These are phyloP conservation scores for Ctenodactylus gundi DNA, from an alignment of 2,113 vertebrate genomes.

Conservation along the genomic window DNA sequence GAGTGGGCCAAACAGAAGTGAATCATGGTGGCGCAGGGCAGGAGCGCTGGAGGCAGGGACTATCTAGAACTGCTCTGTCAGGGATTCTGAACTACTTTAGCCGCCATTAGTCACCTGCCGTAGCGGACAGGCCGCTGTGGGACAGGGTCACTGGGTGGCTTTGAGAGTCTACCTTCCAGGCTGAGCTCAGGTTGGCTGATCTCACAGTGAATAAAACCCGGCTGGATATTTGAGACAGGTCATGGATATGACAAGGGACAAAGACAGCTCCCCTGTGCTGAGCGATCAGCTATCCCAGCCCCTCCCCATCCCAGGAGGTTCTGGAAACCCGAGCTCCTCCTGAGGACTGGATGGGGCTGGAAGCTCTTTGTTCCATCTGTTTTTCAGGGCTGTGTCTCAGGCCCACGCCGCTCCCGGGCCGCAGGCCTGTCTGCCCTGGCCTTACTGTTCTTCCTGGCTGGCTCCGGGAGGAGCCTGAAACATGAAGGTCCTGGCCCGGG, in stretches of 20 bases:
- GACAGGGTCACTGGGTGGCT: neutral
- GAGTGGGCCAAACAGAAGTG: constrained; percentile 73
- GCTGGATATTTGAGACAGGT: constrained; percentile 30
- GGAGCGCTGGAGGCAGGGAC: neutral
- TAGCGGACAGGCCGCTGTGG: too few relatives aligned
- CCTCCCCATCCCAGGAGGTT: neutral
- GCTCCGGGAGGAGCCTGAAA: too few relatives aligned
- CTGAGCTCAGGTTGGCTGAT: neutral
- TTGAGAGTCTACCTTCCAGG: neutral
- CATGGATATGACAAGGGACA: neutral
- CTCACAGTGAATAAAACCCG: too few relatives aligned
- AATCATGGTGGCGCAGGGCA: constrained; percentile 46
- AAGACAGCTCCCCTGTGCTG: neutral
- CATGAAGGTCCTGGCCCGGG: too few relatives aligned
- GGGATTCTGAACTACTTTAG: neutral
- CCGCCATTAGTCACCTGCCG: neutral
- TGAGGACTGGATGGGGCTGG: neutral
- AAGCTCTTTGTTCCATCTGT: neutral
- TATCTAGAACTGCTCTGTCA: neutral
- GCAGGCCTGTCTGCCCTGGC: too few relatives aligned
- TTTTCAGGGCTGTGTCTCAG: neutral
- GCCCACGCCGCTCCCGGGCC: neutral
- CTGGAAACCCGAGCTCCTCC: constrained; percentile 42
- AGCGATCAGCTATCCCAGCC: neutral
- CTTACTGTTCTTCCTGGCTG: neutral